Evolutionary conservation across 2,888 invertebrate genomes (phyloP).

Genomic region (Agrochola litura): DNA sequence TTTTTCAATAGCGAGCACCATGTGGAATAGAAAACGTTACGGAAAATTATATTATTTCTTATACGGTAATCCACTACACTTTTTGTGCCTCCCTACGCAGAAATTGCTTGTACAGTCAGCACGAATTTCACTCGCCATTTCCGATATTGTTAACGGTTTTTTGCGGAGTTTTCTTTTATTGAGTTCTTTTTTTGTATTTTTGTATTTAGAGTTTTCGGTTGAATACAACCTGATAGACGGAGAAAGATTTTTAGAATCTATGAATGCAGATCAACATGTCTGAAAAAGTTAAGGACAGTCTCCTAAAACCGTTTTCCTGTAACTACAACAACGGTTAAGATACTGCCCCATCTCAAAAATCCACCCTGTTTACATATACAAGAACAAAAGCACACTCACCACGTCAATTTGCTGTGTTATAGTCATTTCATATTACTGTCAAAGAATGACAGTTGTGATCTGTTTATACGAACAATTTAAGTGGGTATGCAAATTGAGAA

Average conservation of each 20-base stretch:
- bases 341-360: too few relatives aligned
- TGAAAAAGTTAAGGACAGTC: too few relatives aligned
- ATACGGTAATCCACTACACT: constrained; percentile 58
- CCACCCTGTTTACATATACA: too few relatives aligned
- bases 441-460: too few relatives aligned
- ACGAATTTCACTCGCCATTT: constrained; percentile 6
- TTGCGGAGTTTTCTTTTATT: constrained; percentile 11
- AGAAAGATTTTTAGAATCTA: neutral
- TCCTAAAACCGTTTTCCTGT: too few relatives aligned
- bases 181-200: neutral
- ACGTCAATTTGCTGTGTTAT: too few relatives aligned
- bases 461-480: too few relatives aligned
- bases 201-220: neutral
- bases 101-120: constrained; percentile 50
- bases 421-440: too few relatives aligned
- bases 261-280: too few relatives aligned
- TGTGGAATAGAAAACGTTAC: constrained; percentile 51
- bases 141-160: constrained; percentile 10
- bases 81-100: constrained; percentile 41
- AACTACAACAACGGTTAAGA: too few relatives aligned
- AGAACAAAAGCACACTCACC: too few relatives aligned
- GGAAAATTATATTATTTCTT: constrained; percentile 60
- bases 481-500: too few relatives aligned
- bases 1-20: constrained; percentile 50
- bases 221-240: neutral